Evolutionary conservation across 2,888 invertebrate genomes (phyloP), one percentile per base, ranked within the genome.

Genomic region (Petrophora chlorosata): DNA sequence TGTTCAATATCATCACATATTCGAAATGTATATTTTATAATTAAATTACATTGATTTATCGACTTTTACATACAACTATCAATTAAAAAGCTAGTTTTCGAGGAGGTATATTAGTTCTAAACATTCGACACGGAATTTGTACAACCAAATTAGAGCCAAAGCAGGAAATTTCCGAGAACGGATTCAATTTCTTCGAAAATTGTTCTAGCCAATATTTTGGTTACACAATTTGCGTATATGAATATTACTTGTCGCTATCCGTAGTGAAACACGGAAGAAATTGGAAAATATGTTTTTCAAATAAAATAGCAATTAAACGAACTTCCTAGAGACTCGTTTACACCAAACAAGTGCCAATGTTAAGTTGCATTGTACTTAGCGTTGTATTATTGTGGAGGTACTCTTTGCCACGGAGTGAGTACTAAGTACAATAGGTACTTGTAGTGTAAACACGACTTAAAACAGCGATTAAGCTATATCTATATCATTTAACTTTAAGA

Each of bases 1-100:
- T 66, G 60, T 58, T 63, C 59, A n/a, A n/a, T n/a, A n/a, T n/a
- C n/a, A 60, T 62, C 53, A 63, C 59, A 62, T 58, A 61, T 59
- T 63, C 38, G 54, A 63, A 58, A 59, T 53, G 41, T 56, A 44
- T 38, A 35, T 30, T 35, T 30, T 35, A 57, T 46, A 23, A 47
- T 47, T 47, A 51, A 44, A 47, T 52, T 56, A 52, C 42, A 50
- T 45, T 50, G 51, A 47, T 48, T 53, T 44, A 56, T 52, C 41
- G 22, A 54, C 45, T 52, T 33, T 49, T 42, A 49, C 49, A 54
- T 56, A 51, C 23, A 54, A 48, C 48, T 50, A 47, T 55, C 34
- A 34, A 53, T 49, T 53, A 52, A 50, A 40, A 49, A 53, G 29
- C 53, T 50, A 45, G 41, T 23, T 52, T 50, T 46, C 48, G 39